Conservation (phyloP, 2,113 vertebrate genomes). For the Tupaia chinensis region DNA sequence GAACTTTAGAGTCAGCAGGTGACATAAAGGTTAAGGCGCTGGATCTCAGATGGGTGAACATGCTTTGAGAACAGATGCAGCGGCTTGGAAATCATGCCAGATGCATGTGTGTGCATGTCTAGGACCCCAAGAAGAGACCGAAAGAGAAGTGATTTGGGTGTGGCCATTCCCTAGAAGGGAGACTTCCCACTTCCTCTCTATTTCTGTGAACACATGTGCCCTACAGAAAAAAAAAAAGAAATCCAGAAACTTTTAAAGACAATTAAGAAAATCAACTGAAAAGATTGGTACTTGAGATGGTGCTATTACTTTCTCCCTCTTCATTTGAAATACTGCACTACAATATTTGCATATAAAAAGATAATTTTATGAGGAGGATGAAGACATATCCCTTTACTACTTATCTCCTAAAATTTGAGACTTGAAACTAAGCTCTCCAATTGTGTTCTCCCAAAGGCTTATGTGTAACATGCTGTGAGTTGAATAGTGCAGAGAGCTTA, state of each 20-base stretch:
- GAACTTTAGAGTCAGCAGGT: neutral
- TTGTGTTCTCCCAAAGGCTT: neutral
- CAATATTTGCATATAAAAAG: neutral
- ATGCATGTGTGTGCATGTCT: too few species aligned
- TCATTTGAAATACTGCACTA: neutral
- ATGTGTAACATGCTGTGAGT: neutral
- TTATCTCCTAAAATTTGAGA: neutral
- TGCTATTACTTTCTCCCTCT: neutral
- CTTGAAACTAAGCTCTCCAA: neutral
- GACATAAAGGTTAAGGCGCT: too few species aligned
- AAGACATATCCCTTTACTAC: neutral
- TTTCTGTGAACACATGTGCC: too few species aligned
- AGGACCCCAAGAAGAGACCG: too few species aligned
- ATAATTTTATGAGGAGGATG: neutral
- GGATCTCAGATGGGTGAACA: too few species aligned
- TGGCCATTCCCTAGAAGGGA: too few species aligned
- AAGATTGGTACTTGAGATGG: neutral
- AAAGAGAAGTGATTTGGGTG: too few species aligned
- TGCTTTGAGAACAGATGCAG: too few species aligned
- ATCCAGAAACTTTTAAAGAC: neutral
- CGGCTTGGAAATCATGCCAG: too few species aligned
- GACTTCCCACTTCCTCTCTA: too few species aligned
- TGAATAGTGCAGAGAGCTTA: neutral
- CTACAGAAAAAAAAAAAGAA: too few species aligned
- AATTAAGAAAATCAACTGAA: neutral